phyloP scores from a whole-genome alignment of 2,888 invertebrate species.

The Mesorhabditis sp. region DNA sequence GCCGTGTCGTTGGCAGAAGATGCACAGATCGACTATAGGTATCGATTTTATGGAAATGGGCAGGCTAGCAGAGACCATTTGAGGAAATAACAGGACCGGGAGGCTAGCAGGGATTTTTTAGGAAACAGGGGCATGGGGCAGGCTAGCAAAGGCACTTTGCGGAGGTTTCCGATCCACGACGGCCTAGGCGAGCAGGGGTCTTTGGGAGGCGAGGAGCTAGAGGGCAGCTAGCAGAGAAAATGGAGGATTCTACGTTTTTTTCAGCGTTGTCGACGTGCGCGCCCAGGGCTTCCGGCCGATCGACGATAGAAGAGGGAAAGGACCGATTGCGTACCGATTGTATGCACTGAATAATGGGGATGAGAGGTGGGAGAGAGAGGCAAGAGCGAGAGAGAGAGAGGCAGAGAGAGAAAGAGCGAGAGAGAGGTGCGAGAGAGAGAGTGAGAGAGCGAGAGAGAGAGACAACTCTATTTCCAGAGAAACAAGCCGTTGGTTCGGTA shows the following conservation, averaged over 20 bases:
- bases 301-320: conserved; percentile 36
- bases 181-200: no score
- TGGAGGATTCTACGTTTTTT: conserved; percentile 7
- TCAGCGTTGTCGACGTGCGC: conserved; percentile 88
- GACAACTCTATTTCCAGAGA: conserved; percentile 18
- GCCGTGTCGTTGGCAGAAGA: conserved; percentile 93
- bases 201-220: no score
- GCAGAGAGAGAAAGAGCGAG: conserved; percentile 11
- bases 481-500: conserved; percentile 74
- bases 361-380: background rate
- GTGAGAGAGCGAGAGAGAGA: background rate
- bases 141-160: no score
- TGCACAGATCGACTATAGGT: conserved; percentile 81
- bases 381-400: background rate
- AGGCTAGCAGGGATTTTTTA: no score
- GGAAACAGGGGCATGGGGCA: no score
- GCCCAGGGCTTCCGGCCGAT: conserved; percentile 78
- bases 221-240: no score
- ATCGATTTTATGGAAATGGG: background rate
- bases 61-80: background rate
- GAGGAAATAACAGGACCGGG: background rate
- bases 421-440: background rate
- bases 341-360: conserved; percentile 6
- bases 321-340: conserved; percentile 25
- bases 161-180: no score